Conservation (phyloP, 2,888 invertebrate species). For the Lochmaea capreae region DNA sequence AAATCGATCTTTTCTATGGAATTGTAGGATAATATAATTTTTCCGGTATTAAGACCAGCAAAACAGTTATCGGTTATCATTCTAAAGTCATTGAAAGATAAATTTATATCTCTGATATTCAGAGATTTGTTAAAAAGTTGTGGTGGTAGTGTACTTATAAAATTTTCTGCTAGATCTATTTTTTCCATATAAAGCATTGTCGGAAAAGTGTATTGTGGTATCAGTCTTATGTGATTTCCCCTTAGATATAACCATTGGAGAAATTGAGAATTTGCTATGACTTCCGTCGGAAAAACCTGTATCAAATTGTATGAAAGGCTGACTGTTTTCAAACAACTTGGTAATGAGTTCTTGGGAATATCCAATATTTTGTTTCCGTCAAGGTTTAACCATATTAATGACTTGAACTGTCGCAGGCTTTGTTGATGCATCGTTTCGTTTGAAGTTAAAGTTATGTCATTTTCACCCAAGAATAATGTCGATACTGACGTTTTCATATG, state of each 20-base stretch:
- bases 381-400: slow-evolving; percentile 76
- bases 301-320: slow-evolving; percentile 81
- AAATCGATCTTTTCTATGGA: slow-evolving; percentile 76
- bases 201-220: slow-evolving; percentile 68
- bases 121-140: slow-evolving; percentile 78
- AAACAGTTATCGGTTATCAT: slow-evolving; percentile 77
- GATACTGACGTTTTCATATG: slow-evolving; percentile 80
- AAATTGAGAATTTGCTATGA: slow-evolving; percentile 73
- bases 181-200: slow-evolving; percentile 73
- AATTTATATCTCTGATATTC: slow-evolving; percentile 82
- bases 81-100: slow-evolving; percentile 83
- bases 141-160: slow-evolving; percentile 76
- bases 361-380: slow-evolving; percentile 79
- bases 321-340: slow-evolving; percentile 75
- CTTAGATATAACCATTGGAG: slow-evolving; percentile 79
- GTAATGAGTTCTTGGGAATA: slow-evolving; percentile 73
- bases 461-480: slow-evolving; percentile 84
- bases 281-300: slow-evolving; percentile 75
- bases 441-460: slow-evolving; percentile 80
- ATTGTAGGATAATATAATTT: slow-evolving; percentile 85
- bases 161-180: slow-evolving; percentile 87
- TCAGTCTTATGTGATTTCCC: slow-evolving; percentile 70
- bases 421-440: slow-evolving; percentile 61
- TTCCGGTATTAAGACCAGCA: slow-evolving; percentile 76
- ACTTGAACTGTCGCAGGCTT: slow-evolving; percentile 65